Conservation (phyloP, 2,797 vertebrate genomes). For the Cercopithecus hamlyni region DNA sequence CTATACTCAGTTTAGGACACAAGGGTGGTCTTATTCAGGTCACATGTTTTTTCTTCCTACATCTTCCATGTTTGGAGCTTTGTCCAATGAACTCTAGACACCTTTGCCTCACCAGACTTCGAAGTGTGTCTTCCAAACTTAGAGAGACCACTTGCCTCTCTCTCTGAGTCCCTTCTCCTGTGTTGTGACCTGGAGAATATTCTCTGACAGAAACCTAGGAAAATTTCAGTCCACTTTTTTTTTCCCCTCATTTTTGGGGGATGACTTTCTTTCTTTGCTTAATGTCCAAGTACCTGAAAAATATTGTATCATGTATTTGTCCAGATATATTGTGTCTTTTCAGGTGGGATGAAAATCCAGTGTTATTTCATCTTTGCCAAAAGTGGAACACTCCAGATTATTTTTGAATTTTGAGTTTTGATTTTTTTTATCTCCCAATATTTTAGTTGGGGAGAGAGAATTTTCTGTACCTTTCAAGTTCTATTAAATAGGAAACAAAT, state of each 20-base stretch:
- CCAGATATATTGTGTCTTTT: not conserved
- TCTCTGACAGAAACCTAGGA: not conserved
- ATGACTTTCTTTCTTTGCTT: not conserved
- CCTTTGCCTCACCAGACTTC: not conserved
- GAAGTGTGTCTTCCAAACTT: not conserved
- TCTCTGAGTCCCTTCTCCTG: not conserved
- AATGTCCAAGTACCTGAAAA: not conserved
- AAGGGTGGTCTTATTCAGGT: not conserved
- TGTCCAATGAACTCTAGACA: not conserved
- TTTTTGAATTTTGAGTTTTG: not conserved
- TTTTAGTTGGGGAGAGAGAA: not conserved
- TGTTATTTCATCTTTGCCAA: not conserved
- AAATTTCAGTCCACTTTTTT: not conserved
- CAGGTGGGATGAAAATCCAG: not conserved
- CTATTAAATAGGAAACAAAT: not conserved
- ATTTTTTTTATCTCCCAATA: not conserved
- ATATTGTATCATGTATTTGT: not conserved
- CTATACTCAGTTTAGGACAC: not conserved
- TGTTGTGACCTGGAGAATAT: not conserved
- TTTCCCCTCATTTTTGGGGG: not conserved
- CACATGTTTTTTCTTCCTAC: not conserved
- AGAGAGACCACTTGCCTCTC: not conserved
- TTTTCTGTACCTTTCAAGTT: not conserved
- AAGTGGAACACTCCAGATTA: not conserved
- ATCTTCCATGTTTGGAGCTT: not conserved